Conservation (phyloP, 2,113 vertebrate genomes). For the Accipiter virgatus region DNA sequence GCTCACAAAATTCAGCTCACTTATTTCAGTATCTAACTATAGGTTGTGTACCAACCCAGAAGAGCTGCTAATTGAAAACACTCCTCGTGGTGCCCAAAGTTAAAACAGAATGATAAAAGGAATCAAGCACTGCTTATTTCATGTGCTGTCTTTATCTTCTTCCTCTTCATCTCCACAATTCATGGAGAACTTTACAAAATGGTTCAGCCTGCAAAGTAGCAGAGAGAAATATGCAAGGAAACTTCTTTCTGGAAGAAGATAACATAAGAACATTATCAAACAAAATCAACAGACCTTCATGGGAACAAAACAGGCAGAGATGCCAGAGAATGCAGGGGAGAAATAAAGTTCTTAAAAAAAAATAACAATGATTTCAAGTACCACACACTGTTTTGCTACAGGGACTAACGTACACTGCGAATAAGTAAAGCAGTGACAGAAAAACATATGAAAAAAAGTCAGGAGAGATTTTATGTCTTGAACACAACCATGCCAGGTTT, state of each 20-base stretch:
- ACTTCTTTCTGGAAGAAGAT: background rate
- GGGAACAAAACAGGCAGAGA: background rate
- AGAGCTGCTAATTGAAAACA: background rate
- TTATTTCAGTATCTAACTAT: background rate
- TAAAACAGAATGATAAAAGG: background rate
- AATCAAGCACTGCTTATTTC: background rate
- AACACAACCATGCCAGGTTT: background rate
- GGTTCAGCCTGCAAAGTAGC: background rate
- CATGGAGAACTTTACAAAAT: background rate
- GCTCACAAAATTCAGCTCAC: background rate
- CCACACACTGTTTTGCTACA: background rate
- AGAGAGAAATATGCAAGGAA: background rate
- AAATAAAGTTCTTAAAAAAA: background rate
- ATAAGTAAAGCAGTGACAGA: background rate
- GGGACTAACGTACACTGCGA: background rate
- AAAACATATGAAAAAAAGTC: background rate
- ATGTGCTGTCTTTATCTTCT: background rate
- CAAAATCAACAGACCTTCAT: background rate
- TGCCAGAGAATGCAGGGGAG: background rate
- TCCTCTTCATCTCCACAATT: background rate
- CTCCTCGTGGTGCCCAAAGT: background rate
- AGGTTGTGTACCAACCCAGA: background rate
- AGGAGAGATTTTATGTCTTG: background rate
- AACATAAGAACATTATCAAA: background rate
- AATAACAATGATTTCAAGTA: background rate